A percentile compares a stretch with the other conserved stretches of the same genome.
These are phyloP conservation scores for Ephestia elutella DNA, from an alignment of 1,140 invertebrate species.

Conservation along the genomic window DNA sequence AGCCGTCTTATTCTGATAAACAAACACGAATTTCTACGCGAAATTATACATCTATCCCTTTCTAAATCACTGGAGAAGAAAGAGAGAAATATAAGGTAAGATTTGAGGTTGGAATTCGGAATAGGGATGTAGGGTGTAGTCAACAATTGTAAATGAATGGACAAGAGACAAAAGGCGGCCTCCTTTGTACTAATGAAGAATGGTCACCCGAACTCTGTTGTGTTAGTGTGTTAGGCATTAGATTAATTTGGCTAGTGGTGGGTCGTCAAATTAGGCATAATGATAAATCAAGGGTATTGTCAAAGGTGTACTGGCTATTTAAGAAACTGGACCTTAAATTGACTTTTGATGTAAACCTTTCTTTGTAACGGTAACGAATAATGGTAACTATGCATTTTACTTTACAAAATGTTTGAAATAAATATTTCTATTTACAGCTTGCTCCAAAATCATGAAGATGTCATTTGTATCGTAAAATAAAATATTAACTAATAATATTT, in stretches of 20 bases:
- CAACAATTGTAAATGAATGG: conserved; percentile 67
- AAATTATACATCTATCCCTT: background rate
- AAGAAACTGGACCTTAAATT: too few species aligned
- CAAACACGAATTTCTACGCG: background rate
- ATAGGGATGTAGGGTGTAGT: conserved; percentile 38
- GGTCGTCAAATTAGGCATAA: conserved; percentile 1
- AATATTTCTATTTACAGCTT: too few species aligned
- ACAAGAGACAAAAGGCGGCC: conserved; percentile 56
- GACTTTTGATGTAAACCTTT: too few species aligned
- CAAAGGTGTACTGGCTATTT: background rate
- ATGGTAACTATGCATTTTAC: too few species aligned
- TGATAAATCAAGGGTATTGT: conserved; percentile 11
- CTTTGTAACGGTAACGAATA: too few species aligned
- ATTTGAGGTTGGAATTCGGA: conserved; percentile 25
- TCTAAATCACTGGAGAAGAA: background rate
- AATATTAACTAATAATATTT: too few species aligned
- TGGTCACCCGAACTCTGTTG: conserved; percentile 54
- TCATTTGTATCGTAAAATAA: too few species aligned
- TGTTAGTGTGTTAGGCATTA: conserved; percentile 61
- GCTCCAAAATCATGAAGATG: too few species aligned
- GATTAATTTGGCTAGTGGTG: conserved; percentile 49
- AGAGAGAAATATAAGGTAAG: background rate
- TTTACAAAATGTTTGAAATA: too few species aligned
- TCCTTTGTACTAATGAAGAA: conserved; percentile 72
- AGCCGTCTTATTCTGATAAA: conserved; percentile 40